A percentile compares a stretch with the other conserved stretches of the same genome.
Evolutionary conservation across 1,140 invertebrate genomes (phyloP).

Genomic region (Caenorhabditis briggsae): DNA sequence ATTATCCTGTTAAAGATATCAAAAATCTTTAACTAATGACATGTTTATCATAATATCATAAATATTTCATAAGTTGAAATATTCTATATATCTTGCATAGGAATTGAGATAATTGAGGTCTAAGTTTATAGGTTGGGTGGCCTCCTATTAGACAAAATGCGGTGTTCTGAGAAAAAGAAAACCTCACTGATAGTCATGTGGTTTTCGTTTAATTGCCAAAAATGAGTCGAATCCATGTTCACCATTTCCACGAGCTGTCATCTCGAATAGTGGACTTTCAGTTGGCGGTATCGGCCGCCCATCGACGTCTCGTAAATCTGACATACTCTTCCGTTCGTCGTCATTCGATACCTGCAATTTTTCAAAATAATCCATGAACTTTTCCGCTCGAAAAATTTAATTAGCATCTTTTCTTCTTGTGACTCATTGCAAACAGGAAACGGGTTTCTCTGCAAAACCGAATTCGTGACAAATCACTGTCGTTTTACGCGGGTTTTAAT

Average conservation of each 20-base stretch:
- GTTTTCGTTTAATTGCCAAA: conserved; percentile 53
- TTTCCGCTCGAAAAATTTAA: background rate
- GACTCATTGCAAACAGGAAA: background rate
- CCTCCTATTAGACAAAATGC: too few relatives aligned
- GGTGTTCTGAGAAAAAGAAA: background rate
- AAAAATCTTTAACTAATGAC: too few relatives aligned
- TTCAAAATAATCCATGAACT: background rate
- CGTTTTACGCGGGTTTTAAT: conserved; percentile 7
- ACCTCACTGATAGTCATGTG: conserved; percentile 58
- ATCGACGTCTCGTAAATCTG: conserved; percentile 41
- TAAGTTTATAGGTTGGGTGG: too few relatives aligned
- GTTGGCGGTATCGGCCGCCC: conserved; percentile 25
- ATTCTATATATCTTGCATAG: too few relatives aligned
- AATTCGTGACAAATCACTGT: conserved; percentile 17
- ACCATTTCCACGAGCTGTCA: conserved; percentile 39
- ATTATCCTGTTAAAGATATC: too few relatives aligned
- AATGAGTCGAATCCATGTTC: conserved; percentile 55
- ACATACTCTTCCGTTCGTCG: conserved; percentile 18
- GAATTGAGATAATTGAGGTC: too few relatives aligned
- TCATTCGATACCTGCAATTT: conserved; percentile 34
- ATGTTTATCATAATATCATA: too few relatives aligned
- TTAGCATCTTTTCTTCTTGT: background rate
- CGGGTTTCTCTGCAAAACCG: conserved; percentile 2
- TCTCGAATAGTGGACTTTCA: conserved; percentile 46
- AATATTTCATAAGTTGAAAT: too few relatives aligned